Evolutionary conservation across 1,140 invertebrate species (phyloP).

Genomic region (Ephestia elutella): DNA sequence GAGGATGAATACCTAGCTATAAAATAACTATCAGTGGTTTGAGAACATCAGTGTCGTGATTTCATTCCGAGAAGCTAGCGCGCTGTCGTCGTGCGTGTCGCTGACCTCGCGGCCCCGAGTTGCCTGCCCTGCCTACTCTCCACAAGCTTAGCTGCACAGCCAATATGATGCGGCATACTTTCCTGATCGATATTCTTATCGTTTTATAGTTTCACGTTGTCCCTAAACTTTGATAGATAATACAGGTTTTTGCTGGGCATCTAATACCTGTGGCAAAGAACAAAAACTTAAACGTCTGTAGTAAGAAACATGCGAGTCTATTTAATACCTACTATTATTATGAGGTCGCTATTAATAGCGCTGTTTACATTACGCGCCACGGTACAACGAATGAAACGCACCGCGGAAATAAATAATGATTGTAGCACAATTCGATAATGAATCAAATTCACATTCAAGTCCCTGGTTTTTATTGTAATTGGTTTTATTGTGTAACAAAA

Average conservation of each 20-base stretch:
- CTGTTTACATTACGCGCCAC: conserved; percentile 24
- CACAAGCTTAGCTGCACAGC: background rate
- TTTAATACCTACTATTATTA: conserved; percentile 7
- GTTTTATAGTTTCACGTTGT: background rate
- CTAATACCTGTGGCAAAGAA: too few species aligned
- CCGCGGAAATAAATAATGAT: background rate
- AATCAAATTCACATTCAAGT: too few species aligned
- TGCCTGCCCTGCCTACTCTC: conserved; percentile 30
- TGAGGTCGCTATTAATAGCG: conserved; percentile 26
- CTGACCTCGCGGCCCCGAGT: conserved; percentile 59
- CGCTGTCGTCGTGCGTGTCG: conserved; percentile 47
- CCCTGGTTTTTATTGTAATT: too few species aligned
- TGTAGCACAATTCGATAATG: background rate
- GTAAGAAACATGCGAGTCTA: background rate
- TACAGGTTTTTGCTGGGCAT: too few species aligned
- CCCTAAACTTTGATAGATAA: background rate
- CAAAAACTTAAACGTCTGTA: too few species aligned
- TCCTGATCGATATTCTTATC: conserved; percentile 27
- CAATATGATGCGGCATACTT: conserved; percentile 29
- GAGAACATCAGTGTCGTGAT: background rate
- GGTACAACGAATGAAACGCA: background rate
- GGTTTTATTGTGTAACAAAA: background rate
- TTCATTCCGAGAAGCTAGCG: conserved; percentile 13
- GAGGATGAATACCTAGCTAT: background rate
- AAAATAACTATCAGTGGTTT: background rate